phyloP scores from a whole-genome alignment of 2,797 vertebrate genomes.

The Rhynchonycteris naso region DNA sequence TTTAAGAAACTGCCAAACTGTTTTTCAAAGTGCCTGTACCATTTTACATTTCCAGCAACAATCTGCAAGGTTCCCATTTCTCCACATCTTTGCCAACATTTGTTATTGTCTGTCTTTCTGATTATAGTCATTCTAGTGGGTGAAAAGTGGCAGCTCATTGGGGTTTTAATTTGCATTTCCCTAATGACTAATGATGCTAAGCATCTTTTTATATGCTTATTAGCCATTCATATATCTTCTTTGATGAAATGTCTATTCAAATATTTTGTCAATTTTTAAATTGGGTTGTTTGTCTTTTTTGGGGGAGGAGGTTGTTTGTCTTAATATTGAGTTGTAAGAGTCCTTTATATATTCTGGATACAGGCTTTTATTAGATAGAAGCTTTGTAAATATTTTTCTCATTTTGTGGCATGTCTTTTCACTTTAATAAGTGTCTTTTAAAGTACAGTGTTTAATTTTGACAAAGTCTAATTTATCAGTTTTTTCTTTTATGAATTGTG shows the following conservation, averaged over 20 bases:
- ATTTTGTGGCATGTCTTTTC: conserved; percentile 42
- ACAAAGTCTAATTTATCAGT: not conserved
- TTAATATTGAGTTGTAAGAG: conserved; percentile 33
- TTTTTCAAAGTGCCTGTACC: conserved; percentile 53
- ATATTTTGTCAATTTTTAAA: conserved; percentile 52
- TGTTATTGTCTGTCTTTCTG: conserved; percentile 55
- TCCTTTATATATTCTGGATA: conserved; percentile 58
- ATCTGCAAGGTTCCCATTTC: not conserved
- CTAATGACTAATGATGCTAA: conserved; percentile 56
- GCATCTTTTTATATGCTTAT: conserved; percentile 62
- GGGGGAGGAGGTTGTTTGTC: conserved; percentile 29
- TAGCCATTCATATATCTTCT: conserved; percentile 44
- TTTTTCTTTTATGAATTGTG: conserved; percentile 18
- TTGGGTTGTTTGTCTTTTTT: conserved; percentile 43
- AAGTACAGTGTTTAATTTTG: conserved; percentile 42
- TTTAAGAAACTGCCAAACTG: conserved; percentile 59
- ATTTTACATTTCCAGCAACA: conserved; percentile 37
- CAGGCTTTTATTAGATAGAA: conserved; percentile 29
- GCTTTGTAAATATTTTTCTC: conserved; percentile 57
- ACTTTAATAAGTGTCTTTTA: conserved; percentile 10
- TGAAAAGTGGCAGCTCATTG: conserved; percentile 21
- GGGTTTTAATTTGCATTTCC: conserved; percentile 58
- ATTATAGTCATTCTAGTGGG: conserved; percentile 43
- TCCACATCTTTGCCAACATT: conserved; percentile 52
- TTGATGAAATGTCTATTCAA: conserved; percentile 52